Evolutionary conservation across 2,888 invertebrate species (phyloP).

Genomic region (Diabrotica balteata): DNA sequence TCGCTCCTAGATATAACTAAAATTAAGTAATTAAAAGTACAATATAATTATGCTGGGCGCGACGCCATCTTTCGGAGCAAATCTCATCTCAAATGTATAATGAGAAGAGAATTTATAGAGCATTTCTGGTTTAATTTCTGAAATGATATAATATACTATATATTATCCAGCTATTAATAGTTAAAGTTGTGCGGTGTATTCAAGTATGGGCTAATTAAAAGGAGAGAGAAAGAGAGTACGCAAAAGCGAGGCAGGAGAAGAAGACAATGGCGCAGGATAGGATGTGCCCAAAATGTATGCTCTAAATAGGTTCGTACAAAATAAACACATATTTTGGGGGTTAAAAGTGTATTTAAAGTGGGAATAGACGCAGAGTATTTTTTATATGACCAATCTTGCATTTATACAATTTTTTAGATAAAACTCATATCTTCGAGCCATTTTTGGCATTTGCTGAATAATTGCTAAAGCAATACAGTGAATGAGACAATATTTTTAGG

Average conservation of each 20-base stretch:
- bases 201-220: slow-evolving; percentile 50
- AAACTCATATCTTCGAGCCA: too few relatives aligned
- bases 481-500: too few relatives aligned
- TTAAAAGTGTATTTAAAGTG: too few relatives aligned
- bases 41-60: slow-evolving; percentile 24
- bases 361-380: too few relatives aligned
- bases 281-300: background rate
- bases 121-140: slow-evolving; percentile 48
- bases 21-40: slow-evolving; percentile 24
- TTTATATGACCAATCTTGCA: too few relatives aligned
- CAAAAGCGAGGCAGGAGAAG: slow-evolving; percentile 18
- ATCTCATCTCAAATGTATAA: slow-evolving; percentile 28
- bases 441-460: too few relatives aligned
- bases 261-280: slow-evolving; percentile 21
- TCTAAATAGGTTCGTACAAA: too few relatives aligned
- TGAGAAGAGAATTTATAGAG: slow-evolving; percentile 39
- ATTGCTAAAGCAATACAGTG: too few relatives aligned
- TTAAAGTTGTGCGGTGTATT: slow-evolving; percentile 50
- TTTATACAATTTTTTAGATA: too few relatives aligned
- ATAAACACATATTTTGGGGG: too few relatives aligned
- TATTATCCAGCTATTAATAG: slow-evolving; percentile 50
- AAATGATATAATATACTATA: slow-evolving; percentile 49
- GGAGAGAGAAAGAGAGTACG: slow-evolving; percentile 40
- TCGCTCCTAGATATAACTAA: slow-evolving; percentile 15
- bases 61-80: slow-evolving; percentile 21